Percentiles rank a stretch among this genome's conserved stretches.
Evolutionary conservation across 2,113 vertebrate genomes (phyloP).

Genomic region (Phoenicopterus ruber): DNA sequence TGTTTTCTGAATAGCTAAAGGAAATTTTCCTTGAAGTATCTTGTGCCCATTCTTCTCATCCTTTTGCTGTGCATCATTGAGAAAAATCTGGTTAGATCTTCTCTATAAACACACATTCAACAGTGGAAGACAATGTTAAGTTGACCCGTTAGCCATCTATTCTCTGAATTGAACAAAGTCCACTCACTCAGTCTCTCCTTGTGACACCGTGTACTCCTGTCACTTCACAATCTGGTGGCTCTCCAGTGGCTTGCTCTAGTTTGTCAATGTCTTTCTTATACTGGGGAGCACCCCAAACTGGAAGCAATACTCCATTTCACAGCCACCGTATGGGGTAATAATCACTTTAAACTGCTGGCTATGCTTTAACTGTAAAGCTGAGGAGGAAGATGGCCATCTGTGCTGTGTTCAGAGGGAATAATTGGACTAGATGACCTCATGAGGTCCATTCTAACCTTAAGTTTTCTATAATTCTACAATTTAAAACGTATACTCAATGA

Average conservation of each 20-base stretch:
- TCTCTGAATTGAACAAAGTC: background rate
- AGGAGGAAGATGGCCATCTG: background rate
- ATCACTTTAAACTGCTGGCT: background rate
- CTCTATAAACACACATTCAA: background rate
- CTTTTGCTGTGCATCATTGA: background rate
- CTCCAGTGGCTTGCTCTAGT: background rate
- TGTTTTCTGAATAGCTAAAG: background rate
- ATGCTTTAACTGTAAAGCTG: background rate
- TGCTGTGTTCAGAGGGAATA: background rate
- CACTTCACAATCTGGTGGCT: background rate
- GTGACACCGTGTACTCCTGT: background rate
- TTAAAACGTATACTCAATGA: background rate
- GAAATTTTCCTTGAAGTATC: background rate
- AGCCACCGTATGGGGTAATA: background rate
- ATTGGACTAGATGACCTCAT: background rate
- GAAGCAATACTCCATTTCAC: background rate
- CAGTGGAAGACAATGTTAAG: background rate
- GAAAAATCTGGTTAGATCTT: background rate
- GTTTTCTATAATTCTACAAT: background rate
- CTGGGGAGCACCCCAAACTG: rapidly evolving
- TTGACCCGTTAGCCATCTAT: background rate
- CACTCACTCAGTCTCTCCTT: background rate
- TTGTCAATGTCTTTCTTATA: background rate
- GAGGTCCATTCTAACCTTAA: background rate
- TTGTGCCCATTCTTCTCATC: background rate